Evolutionary conservation across 53 echinoderm and acorn worm genomes (phyloP), one percentile per base, ranked within the genome.

Genomic region (Antedon mediterranea): DNA sequence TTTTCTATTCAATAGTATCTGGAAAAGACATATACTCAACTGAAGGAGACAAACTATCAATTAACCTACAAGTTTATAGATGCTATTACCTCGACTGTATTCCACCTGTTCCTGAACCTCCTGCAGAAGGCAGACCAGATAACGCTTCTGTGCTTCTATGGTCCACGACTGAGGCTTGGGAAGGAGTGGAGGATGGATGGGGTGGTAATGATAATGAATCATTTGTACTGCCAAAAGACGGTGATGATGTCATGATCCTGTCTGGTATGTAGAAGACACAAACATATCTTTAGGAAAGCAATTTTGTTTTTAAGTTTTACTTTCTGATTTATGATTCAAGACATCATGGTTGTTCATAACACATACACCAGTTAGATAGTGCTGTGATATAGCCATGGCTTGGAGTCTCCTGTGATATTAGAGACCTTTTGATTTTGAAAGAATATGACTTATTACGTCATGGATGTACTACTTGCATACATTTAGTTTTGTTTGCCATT

Each of bases 11-110:
- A 31, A 33, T 77, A 98, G 98, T 98, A 31, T 90, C 98, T 30
- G 98, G 98, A 13, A 93, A 90, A 31, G 98, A 84, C 20, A 57
- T 6, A 1, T 70, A 79, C 23, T 72, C 77, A 5, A 30, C 15
- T 0, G 81, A 81, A 0, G 72, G 23, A 18, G 57, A 57, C 23
- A 57, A 57, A 3, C 57, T 57, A 23, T 14, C 57, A 57, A 73
- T 93, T 28, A 70, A 88, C 77, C 80, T 98, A 72, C 83, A 98
- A 33, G 85, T 98, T 28, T 92, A 90, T 80, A 88, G 90, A 34
- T 98, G 92, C 77, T 98, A 82, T 85, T 98, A 57, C 41, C 34
- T 85, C 30, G 83, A 90, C 34, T 98, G 98, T 79, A 84, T 93
- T 37, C 71, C 73, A n/a, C 98, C 98, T 0, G 85, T 86, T 3